Evolutionary conservation across 1,140 invertebrate species (phyloP).

Genomic region (Phymastichus coffea): DNA sequence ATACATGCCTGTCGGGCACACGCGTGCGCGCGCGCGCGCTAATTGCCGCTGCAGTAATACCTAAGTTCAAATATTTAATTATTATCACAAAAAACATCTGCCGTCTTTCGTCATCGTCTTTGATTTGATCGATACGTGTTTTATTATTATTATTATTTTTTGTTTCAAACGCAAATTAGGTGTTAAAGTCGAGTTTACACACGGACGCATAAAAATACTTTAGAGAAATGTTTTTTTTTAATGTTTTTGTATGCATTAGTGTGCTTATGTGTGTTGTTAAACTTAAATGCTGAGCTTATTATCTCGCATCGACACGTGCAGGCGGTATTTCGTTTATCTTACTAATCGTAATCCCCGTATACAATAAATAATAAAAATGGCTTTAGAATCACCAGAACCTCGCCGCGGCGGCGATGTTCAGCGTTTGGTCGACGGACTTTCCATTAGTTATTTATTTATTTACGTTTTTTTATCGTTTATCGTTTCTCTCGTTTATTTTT

Average conservation of each 20-base stretch:
- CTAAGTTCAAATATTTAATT: constrained; percentile 45
- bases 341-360: constrained; percentile 19
- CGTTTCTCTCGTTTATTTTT: too few species aligned
- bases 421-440: background rate
- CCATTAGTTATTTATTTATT: constrained; percentile 23
- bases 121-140: constrained; percentile 51
- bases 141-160: too few species aligned
- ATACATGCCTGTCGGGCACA: constrained; percentile 20
- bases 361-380: constrained; percentile 16
- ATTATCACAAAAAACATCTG: constrained; percentile 55
- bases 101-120: constrained; percentile 43
- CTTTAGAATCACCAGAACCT: constrained; percentile 10
- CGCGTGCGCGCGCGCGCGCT: constrained; percentile 19
- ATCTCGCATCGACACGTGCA: constrained; percentile 25
- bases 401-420: background rate
- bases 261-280: too few species aligned
- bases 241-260: too few species aligned
- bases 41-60: too few species aligned
- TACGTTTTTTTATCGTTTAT: constrained; percentile 31
- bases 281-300: too few species aligned
- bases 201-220: too few species aligned
- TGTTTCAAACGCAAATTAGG: too few species aligned
- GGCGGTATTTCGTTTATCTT: constrained; percentile 23
- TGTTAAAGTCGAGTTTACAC: too few species aligned
- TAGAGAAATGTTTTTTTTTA: too few species aligned